A percentile compares a stretch with the other conserved stretches of the same genome.
These are phyloP conservation scores for Stenodera caucasica DNA, from an alignment of 2,888 invertebrate species.

Conservation along the genomic window DNA sequence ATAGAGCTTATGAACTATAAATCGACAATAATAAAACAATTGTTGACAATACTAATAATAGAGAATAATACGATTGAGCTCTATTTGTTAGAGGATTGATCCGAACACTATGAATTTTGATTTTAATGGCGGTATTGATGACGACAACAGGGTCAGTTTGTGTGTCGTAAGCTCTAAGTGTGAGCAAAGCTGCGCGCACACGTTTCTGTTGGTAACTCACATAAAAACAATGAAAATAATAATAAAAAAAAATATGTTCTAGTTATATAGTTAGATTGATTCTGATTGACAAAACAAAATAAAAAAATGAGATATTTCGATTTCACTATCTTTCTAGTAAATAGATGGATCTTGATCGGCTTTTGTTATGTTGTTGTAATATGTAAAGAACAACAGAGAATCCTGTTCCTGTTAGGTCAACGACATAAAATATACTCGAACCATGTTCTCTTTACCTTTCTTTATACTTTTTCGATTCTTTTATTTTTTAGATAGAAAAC, in stretches of 20 bases:
- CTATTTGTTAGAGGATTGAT: too few relatives aligned
- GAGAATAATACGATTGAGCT: too few relatives aligned
- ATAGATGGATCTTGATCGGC: not conserved
- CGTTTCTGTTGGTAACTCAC: not conserved
- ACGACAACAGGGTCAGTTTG: not conserved
- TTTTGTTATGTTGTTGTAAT: not conserved
- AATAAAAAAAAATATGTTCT: not conserved
- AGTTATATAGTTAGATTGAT: not conserved
- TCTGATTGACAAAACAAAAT: not conserved
- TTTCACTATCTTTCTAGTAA: not conserved
- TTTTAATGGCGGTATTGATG: too few relatives aligned
- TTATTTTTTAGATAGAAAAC: not conserved
- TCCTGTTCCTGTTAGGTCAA: constrained; percentile 7
- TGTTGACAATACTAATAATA: too few relatives aligned
- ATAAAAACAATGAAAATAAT: not conserved
- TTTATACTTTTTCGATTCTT: not conserved
- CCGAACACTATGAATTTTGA: too few relatives aligned
- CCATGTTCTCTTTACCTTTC: not conserved
- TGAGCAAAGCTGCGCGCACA: not conserved
- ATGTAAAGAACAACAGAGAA: not conserved
- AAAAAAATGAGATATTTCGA: not conserved
- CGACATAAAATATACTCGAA: not conserved
- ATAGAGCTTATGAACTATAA: too few relatives aligned
- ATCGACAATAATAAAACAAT: too few relatives aligned
- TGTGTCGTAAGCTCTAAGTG: not conserved